Evolutionary conservation across 2,797 vertebrate species (phyloP).

Genomic region (Phyllotis vaccarum): DNA sequence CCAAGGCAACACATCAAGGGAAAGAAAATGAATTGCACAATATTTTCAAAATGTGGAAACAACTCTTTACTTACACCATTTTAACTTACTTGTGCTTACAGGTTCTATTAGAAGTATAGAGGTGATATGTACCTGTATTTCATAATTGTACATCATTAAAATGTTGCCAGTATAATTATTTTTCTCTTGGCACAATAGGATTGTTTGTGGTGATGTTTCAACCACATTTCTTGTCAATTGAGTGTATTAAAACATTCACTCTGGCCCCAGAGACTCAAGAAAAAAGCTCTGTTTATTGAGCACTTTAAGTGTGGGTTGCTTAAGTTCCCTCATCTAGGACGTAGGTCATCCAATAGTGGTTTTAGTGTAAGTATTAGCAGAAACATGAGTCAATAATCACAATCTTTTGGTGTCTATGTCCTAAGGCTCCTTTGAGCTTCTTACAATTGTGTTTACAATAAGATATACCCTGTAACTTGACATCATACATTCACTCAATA

Average conservation of each 20-base stretch:
- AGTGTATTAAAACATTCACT: conserved; percentile 45
- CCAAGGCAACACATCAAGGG: conserved; percentile 49
- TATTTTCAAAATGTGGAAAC: conserved; percentile 70
- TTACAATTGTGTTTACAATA: conserved; percentile 22
- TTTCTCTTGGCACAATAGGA: conserved; percentile 68
- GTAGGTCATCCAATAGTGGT: background rate
- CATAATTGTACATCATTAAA: conserved; percentile 70
- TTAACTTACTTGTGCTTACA: conserved; percentile 77
- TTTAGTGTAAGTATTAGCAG: conserved; percentile 45
- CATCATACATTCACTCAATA: background rate
- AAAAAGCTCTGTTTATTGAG: conserved; percentile 61
- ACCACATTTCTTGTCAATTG: conserved; percentile 35
- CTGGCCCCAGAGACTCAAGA: conserved; percentile 46
- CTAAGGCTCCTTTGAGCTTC: background rate
- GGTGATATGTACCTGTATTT: conserved; percentile 69
- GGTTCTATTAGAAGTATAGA: conserved; percentile 67
- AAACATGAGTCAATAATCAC: conserved; percentile 56
- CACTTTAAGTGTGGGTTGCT: background rate
- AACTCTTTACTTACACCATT: conserved; percentile 75
- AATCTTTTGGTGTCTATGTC: background rate
- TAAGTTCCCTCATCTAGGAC: conserved; percentile 14
- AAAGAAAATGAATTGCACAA: conserved; percentile 73
- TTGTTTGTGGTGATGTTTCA: conserved; percentile 70
- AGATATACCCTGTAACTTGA: conserved; percentile 40
- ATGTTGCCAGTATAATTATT: conserved; percentile 76